Base-by-base conservation (phyloP, 2,888 invertebrate genomes). In the Sminthurides aquaticus region DNA sequence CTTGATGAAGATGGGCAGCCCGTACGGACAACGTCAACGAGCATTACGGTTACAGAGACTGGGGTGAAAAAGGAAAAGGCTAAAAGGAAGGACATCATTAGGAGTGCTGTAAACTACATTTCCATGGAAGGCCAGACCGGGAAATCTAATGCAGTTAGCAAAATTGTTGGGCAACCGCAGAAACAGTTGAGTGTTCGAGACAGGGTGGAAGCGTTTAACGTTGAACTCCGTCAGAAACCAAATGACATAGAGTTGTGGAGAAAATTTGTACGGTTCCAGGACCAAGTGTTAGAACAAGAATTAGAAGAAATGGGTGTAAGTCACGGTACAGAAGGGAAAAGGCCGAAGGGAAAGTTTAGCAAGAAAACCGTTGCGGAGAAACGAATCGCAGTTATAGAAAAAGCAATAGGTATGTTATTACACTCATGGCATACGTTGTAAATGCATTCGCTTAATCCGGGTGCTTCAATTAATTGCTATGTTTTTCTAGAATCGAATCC, bases 251-350 rank as follows among this genome's bases (percentile, higher is more conserved):
- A 57, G 1, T 26, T 74, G 15, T 74, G 74, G 74, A 69, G 67
- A 49, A 70, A 72, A 49, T 74, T 72, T 69, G 69, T 72, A n/a
- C 60, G 65, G 43, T 74, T 74, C 62, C 74, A 74, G 67, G 74
- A 74, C 48, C 62, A 70, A 61, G 69, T 70, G 43, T 68, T 66
- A 64, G 67, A 69, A 60, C 64, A 59, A 55, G 57, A 57, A 15
- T 20, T 15, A 2, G 52, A 62, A 8, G 61, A 66, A 28, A 49
- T n/a, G 8, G 52, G 48, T 2, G 43, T 25, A 18, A 22, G 22
- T 2, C 34, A 49, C 15, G 22, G 26, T 3, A 26, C 34, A 22
- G 24, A 24, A 18, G 28, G 25, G 2, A 61, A 56, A 29, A 58
- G 56, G 25, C 52, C 28, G 15, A 73, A 70, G 58, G 62, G 61